A percentile compares a stretch with the other conserved stretches of the same genome.
phyloP scores from a whole-genome alignment of 2,888 invertebrate genomes.

The Nasonovia ribisnigri region DNA sequence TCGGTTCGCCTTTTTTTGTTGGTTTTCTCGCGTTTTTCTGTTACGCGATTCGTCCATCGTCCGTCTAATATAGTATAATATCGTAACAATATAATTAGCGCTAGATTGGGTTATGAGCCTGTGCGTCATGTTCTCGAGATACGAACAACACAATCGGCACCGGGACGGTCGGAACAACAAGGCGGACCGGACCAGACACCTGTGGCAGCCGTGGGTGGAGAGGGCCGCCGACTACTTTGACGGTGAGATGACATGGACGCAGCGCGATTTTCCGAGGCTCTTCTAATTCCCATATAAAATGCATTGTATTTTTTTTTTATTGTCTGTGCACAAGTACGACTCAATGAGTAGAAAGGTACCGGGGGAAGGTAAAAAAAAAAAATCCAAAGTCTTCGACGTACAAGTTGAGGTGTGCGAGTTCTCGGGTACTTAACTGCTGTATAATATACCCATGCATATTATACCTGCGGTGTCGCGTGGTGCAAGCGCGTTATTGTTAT shows the following conservation, averaged over 20 bases:
- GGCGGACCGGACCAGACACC: slow-evolving; percentile 59
- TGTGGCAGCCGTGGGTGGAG: slow-evolving; percentile 64
- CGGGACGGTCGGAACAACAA: slow-evolving; percentile 66
- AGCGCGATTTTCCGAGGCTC: not conserved
- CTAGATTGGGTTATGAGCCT: slow-evolving; percentile 37
- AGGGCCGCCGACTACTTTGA: slow-evolving; percentile 40
- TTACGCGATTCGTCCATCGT: not conserved
- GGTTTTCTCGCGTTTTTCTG: not conserved
- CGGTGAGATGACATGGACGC: slow-evolving; percentile 6
- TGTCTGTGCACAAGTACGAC: not conserved
- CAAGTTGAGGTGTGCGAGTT: not conserved
- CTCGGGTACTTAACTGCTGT: not conserved
- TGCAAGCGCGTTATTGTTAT: not conserved
- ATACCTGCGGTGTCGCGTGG: not conserved
- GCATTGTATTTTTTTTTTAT: not conserved
- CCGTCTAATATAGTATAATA: not conserved
- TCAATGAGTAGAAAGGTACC: not conserved
- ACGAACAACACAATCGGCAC: slow-evolving; percentile 36
- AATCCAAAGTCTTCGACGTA: not conserved
- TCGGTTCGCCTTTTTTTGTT: too few relatives aligned
- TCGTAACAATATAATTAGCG: not conserved
- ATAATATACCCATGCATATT: not conserved
- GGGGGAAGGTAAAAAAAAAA: not conserved
- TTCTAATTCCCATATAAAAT: not conserved
- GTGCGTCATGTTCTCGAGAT: slow-evolving; percentile 51